A percentile compares a stretch with the other conserved stretches of the same genome.
Conservation (phyloP, 2,113 vertebrate genomes). For the Setophaga kirtlandii region DNA sequence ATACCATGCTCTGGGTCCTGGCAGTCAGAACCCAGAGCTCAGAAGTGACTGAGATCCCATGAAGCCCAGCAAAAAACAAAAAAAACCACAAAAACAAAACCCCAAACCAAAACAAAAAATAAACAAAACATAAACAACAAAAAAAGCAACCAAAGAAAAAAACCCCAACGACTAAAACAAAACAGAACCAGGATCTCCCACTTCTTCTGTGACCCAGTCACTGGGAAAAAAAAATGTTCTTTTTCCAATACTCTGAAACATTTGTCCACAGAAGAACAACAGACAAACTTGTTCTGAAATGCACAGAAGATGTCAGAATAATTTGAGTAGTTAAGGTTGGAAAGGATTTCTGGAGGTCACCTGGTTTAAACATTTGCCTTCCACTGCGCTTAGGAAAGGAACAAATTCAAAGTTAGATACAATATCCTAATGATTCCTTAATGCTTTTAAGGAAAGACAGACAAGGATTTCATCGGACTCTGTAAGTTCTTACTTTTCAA, state of each 20-base stretch:
- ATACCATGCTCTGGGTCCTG: background rate
- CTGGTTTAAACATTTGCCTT: background rate
- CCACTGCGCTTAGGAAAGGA: background rate
- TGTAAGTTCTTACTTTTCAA: background rate
- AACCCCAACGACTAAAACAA: background rate
- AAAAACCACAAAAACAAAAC: background rate
- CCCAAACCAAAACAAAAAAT: too few species aligned
- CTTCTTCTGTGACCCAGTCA: background rate
- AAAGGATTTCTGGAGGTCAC: background rate
- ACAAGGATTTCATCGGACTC: background rate
- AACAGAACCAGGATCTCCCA: background rate
- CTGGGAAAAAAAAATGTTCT: background rate
- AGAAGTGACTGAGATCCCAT: background rate
- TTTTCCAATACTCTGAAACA: background rate
- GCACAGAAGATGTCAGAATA: background rate
- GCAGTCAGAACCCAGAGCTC: background rate
- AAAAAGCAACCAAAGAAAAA: background rate
- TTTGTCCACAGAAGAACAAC: background rate
- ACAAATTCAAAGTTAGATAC: background rate
- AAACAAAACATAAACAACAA: background rate
- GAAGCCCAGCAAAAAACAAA: background rate
- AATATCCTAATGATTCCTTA: background rate
- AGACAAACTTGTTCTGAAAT: background rate
- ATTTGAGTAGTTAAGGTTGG: background rate
- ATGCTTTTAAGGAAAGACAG: background rate